These are phyloP conservation scores for Drosophila phalerata DNA, from an alignment of 2,888 invertebrate species.

Conservation along the genomic window DNA sequence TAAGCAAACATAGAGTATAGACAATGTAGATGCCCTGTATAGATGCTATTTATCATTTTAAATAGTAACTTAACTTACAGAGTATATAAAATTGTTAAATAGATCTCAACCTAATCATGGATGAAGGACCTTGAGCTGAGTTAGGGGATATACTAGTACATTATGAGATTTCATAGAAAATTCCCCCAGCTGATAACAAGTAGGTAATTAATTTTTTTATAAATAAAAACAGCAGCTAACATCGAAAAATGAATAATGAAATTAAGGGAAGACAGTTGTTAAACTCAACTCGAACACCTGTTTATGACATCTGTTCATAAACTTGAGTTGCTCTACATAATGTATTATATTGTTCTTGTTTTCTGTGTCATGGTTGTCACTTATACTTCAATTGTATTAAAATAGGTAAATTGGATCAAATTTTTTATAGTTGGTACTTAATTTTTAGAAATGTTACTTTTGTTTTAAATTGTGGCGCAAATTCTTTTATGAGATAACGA, in stretches of 20 bases:
- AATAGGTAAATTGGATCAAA: background rate
- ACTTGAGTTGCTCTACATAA: constrained; percentile 18
- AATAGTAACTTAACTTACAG: background rate
- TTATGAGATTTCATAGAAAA: constrained; percentile 2
- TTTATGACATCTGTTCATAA: constrained; percentile 6
- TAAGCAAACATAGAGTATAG: background rate
- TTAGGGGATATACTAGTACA: background rate
- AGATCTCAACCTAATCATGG: background rate
- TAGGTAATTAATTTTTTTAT: constrained; percentile 18
- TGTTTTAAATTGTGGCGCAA: background rate
- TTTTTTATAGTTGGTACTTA: too few species aligned
- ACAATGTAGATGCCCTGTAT: background rate
- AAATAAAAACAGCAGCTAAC: constrained; percentile 5
- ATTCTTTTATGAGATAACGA: too few species aligned
- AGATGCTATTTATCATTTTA: background rate
- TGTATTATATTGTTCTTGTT: background rate
- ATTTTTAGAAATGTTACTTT: too few species aligned
- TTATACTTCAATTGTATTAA: background rate
- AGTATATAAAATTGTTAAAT: background rate
- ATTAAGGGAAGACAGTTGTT: constrained; percentile 3
- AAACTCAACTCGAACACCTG: constrained; percentile 38
- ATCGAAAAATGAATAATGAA: constrained; percentile 15
- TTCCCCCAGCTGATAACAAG: constrained; percentile 37
- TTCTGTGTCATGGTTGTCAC: constrained; percentile 12
- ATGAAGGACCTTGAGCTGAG: background rate